Conservation (phyloP, 2,888 invertebrate species). For the Drosophila sordidula region DNA sequence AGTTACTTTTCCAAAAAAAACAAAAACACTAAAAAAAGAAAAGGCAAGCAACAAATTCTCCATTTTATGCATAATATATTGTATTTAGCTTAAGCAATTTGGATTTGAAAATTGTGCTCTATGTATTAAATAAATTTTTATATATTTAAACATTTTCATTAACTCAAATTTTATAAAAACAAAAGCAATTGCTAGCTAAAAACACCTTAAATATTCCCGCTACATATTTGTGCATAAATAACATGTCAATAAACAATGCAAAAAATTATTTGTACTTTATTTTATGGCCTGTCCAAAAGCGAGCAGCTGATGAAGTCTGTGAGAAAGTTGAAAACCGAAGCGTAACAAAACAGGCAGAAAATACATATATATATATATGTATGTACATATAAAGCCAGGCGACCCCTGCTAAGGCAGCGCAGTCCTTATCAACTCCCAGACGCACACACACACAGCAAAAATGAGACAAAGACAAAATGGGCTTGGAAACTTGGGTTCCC, state of each 20-base stretch:
- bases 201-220: neutral
- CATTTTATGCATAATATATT: constrained; percentile 37
- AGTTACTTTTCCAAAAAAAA: constrained; percentile 19
- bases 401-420: constrained; percentile 26
- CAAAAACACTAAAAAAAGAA: constrained; percentile 2
- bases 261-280: constrained; percentile 25
- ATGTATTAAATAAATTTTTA: constrained; percentile 40
- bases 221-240: neutral
- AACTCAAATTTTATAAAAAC: no score
- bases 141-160: constrained; percentile 6
- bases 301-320: constrained; percentile 38
- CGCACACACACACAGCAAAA: constrained; percentile 1
- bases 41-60: constrained; percentile 15
- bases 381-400: neutral
- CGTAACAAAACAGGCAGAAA: constrained; percentile 10
- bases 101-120: constrained; percentile 45
- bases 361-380: neutral
- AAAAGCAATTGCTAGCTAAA: neutral
- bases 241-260: constrained; percentile 21
- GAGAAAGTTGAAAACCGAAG: constrained; percentile 47
- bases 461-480: constrained; percentile 22
- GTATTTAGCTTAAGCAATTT: constrained; percentile 44
- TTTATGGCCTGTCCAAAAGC: neutral
- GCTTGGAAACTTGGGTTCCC: constrained; percentile 15
- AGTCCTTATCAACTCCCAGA: constrained; percentile 30